Conservation (phyloP, 92 coral and sea anemone species). For the Palythoa grandiflora region DNA sequence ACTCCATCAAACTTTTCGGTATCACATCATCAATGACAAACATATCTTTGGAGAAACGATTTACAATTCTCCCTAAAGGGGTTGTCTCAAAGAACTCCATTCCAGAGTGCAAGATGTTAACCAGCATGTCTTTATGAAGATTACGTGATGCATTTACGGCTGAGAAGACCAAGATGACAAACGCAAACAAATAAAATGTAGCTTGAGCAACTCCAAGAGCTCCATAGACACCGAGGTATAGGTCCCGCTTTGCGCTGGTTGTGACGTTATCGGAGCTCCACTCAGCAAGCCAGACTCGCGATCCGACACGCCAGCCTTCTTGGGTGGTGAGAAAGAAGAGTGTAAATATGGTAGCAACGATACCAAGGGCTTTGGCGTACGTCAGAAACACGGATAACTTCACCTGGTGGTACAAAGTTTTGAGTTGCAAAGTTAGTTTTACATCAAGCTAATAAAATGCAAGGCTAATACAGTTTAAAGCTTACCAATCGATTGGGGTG, state of each 20-base stretch:
- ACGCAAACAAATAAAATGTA: conserved; percentile 25
- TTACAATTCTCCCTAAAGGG: conserved; percentile 79
- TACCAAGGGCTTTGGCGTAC: conserved; percentile 78
- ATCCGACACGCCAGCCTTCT: conserved; percentile 66
- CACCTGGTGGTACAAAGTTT: conserved; percentile 59
- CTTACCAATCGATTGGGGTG: too few species aligned
- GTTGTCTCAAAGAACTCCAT: conserved; percentile 83
- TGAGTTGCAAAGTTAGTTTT: neutral
- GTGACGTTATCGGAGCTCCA: conserved; percentile 91
- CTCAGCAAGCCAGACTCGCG: conserved; percentile 82
- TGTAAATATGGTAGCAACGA: conserved; percentile 47
- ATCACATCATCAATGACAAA: conserved; percentile 72
- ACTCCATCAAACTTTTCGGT: conserved; percentile 63
- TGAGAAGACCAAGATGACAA: conserved; percentile 55
- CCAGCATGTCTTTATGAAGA: conserved; percentile 73
- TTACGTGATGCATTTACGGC: conserved; percentile 60
- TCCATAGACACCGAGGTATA: conserved; percentile 78
- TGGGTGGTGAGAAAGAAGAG: conserved; percentile 55
- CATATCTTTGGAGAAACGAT: conserved; percentile 78
- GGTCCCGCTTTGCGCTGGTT: conserved; percentile 60
- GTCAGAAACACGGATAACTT: conserved; percentile 74
- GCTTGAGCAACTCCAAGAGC: conserved; percentile 74
- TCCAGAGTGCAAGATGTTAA: conserved; percentile 69
- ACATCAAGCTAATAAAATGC: too few species aligned
- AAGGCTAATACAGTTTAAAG: too few species aligned